These are phyloP conservation scores for Emys orbicularis DNA, from an alignment of 2,797 vertebrate species.

Conservation along the genomic window DNA sequence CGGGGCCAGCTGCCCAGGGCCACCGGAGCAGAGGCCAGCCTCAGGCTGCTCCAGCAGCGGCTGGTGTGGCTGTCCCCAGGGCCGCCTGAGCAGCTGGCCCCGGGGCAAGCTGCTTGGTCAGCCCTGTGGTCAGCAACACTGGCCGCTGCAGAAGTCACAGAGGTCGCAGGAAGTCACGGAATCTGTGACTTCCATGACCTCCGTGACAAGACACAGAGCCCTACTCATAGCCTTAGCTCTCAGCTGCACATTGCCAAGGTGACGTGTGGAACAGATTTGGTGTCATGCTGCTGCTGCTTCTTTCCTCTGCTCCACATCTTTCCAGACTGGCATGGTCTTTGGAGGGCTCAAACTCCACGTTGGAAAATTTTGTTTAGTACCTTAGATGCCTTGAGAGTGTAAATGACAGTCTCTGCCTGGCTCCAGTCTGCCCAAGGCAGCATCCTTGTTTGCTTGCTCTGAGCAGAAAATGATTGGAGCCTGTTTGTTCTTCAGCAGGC, in stretches of 20 bases:
- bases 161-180: too few relatives aligned
- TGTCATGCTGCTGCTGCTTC: accelerated
- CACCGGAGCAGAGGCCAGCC: too few relatives aligned
- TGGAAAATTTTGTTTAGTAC: neutral
- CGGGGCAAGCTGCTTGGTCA: too few relatives aligned
- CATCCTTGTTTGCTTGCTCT: neutral
- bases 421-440: neutral
- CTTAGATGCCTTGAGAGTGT: accelerated
- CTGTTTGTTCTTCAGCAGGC: accelerated
- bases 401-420: neutral
- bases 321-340: neutral
- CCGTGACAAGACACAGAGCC: too few relatives aligned
- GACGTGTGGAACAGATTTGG: accelerated
- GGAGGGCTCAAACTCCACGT: accelerated
- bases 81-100: too few relatives aligned
- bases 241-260: neutral
- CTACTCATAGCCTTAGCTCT: neutral
- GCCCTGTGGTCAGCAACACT: too few relatives aligned
- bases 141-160: too few relatives aligned
- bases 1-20: too few relatives aligned
- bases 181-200: too few relatives aligned
- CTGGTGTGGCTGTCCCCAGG: too few relatives aligned
- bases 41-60: too few relatives aligned
- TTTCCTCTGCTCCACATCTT: accelerated
- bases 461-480: neutral